phyloP scores from a whole-genome alignment of 2,888 invertebrate genomes.

The Nephrotoma flavescens region DNA sequence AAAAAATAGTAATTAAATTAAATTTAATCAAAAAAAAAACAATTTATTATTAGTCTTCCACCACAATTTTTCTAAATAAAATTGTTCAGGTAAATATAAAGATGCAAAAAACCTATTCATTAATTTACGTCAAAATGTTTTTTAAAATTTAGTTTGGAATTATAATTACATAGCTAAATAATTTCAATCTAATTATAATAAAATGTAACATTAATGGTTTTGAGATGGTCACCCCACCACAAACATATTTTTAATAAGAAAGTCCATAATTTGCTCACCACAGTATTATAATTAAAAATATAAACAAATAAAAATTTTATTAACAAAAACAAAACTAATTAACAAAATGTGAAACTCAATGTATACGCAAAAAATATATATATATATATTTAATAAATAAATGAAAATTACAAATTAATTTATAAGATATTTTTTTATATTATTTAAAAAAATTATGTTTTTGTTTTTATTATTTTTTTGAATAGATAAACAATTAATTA shows the following conservation, averaged over 20 bases:
- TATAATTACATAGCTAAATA: neutral
- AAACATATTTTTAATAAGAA: neutral
- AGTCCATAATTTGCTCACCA: neutral
- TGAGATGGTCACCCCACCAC: neutral
- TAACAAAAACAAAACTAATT: neutral
- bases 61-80: neutral
- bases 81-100: neutral
- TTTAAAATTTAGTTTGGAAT: neutral
- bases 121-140: neutral
- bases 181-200: neutral
- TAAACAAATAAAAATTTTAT: slow-evolving; percentile 1
- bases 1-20: neutral
- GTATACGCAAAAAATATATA: slow-evolving; percentile 4
- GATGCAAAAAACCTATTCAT: neutral
- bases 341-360: neutral
- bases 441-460: neutral
- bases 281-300: neutral
- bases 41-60: slow-evolving; percentile 1
- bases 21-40: neutral
- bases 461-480: neutral
- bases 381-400: neutral
- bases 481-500: neutral
- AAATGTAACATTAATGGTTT: neutral
- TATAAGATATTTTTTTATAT: neutral
- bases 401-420: neutral